Conservation (phyloP, 2,888 invertebrate species). For the Bunonema sp. region DNA sequence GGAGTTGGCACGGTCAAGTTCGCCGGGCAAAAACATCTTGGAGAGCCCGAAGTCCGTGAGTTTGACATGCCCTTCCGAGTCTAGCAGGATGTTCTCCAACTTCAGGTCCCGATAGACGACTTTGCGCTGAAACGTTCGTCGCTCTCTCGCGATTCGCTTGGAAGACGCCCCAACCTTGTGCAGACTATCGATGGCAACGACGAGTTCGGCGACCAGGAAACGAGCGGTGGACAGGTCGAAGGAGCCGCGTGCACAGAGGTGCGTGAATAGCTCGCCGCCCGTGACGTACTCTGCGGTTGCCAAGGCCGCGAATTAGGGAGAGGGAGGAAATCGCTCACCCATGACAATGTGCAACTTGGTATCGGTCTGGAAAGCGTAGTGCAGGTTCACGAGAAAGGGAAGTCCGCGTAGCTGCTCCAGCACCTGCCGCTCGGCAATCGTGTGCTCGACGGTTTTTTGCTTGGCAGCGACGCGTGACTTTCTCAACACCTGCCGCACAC, state of each 20-base stretch:
- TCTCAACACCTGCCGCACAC: conserved; percentile 10
- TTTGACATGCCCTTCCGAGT: conserved; percentile 81
- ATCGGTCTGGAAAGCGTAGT: conserved; percentile 95
- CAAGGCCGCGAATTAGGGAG: neutral
- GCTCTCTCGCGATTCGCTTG: neutral
- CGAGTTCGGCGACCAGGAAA: conserved; percentile 86
- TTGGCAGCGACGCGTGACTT: conserved; percentile 49
- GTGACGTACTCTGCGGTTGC: conserved; percentile 71
- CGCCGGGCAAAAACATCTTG: conserved; percentile 51
- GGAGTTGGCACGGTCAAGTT: conserved; percentile 62
- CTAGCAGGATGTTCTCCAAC: conserved; percentile 83
- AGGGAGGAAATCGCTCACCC: conserved; percentile 59
- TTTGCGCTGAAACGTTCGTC: conserved; percentile 60
- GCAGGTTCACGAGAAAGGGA: conserved; percentile 85
- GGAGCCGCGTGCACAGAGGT: conserved; percentile 78
- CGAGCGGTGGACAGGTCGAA: conserved; percentile 77
- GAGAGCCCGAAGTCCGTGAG: conserved; percentile 92
- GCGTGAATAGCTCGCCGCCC: conserved; percentile 90
- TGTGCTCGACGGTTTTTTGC: conserved; percentile 87
- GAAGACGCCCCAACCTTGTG: conserved; percentile 61
- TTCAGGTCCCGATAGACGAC: conserved; percentile 95
- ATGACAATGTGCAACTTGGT: conserved; percentile 86
- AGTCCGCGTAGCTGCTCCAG: conserved; percentile 81
- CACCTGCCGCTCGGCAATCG: conserved; percentile 86
- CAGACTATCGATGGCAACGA: conserved; percentile 79